phyloP scores from a whole-genome alignment of 2,888 invertebrate species.

The Brachynemurus nebulosus region DNA sequence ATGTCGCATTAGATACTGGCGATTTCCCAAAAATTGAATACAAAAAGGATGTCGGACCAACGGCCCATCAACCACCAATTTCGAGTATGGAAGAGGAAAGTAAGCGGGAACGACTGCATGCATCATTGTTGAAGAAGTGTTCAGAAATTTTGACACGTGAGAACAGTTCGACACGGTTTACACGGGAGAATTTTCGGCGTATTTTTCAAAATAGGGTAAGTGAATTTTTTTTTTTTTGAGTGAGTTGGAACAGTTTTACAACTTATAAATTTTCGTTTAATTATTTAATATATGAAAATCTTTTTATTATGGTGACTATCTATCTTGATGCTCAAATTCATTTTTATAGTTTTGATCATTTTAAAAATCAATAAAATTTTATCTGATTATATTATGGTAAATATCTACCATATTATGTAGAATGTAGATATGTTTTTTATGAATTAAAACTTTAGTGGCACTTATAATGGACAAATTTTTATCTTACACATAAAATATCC shows the following conservation, averaged over 20 bases:
- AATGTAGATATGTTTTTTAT: no score
- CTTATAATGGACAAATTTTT: no score
- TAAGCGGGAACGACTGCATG: slow-evolving; percentile 44
- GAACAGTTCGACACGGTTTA: slow-evolving; percentile 36
- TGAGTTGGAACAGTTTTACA: not conserved
- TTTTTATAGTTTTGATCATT: no score
- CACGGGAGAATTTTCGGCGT: slow-evolving; percentile 46
- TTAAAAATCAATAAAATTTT: no score
- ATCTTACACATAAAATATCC: no score
- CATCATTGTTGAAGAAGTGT: slow-evolving; percentile 48
- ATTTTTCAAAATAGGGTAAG: slow-evolving; percentile 58
- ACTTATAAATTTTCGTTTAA: no score
- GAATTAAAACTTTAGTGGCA: no score
- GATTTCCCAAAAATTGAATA: not conserved
- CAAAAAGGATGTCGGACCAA: not conserved
- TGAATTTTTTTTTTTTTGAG: slow-evolving; percentile 10
- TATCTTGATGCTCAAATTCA: no score
- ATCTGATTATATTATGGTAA: no score
- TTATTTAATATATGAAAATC: no score
- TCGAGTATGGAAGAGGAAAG: slow-evolving; percentile 60
- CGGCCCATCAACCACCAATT: slow-evolving; percentile 30
- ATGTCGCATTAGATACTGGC: not conserved
- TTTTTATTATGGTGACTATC: no score
- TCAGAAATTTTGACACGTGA: slow-evolving; percentile 49
- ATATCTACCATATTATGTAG: no score